phyloP scores from a whole-genome alignment of 2,888 invertebrate species.

The Tromatobia lineatoria region DNA sequence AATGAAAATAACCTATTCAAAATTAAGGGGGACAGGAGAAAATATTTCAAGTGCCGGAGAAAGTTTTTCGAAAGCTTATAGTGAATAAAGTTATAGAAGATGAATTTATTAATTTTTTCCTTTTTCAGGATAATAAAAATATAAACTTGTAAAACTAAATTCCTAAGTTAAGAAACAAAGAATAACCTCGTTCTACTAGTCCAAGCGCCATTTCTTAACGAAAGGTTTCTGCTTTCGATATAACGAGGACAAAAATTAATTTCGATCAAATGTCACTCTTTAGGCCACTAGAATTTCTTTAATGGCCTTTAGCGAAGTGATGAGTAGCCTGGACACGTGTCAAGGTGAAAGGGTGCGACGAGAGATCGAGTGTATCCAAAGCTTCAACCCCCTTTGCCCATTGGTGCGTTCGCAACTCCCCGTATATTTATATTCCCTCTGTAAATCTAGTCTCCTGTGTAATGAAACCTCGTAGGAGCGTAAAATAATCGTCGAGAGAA shows the following conservation, averaged over 20 bases:
- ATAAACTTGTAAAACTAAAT: too few relatives aligned
- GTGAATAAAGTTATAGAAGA: too few relatives aligned
- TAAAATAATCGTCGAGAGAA: slow-evolving; percentile 64
- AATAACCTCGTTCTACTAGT: too few relatives aligned
- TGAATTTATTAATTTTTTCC: too few relatives aligned
- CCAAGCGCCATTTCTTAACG: too few relatives aligned
- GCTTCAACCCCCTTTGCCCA: slow-evolving; percentile 30
- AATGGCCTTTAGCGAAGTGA: slow-evolving; percentile 11
- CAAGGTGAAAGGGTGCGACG: slow-evolving; percentile 53
- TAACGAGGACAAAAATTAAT: slow-evolving; percentile 5
- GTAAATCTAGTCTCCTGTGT: slow-evolving; percentile 56
- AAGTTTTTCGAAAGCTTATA: too few relatives aligned
- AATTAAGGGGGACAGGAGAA: too few relatives aligned
- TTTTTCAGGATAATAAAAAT: too few relatives aligned
- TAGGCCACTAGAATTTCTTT: background rate
- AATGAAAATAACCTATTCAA: too few relatives aligned
- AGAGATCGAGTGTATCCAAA: slow-evolving; percentile 34
- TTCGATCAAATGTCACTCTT: slow-evolving; percentile 3
- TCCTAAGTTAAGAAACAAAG: too few relatives aligned
- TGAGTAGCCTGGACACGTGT: slow-evolving; percentile 48
- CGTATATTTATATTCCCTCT: slow-evolving; percentile 47
- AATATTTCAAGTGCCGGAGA: too few relatives aligned
- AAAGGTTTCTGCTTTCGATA: background rate
- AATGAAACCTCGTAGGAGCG: slow-evolving; percentile 54
- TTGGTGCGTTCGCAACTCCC: slow-evolving; percentile 1